Base-by-base conservation (phyloP, 2,888 invertebrate species). In the Dryococelus australis region DNA sequence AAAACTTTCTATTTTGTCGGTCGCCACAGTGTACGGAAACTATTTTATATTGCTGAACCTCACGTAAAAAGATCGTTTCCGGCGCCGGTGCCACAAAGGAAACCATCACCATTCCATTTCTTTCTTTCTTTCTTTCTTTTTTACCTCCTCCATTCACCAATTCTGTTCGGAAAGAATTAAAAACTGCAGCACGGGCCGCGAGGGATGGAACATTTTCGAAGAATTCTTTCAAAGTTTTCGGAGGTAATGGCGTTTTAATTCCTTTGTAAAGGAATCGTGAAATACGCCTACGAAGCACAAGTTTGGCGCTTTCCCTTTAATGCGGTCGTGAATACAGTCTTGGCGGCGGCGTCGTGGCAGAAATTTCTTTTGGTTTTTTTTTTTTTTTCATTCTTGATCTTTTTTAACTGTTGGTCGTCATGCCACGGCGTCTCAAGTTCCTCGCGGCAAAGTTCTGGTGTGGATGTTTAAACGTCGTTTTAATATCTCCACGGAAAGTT, bases 81-180 rank as follows among this genome's bases (percentile, higher is more conserved):
- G 65, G n/a, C 20, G 65, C 20, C 65, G 16, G 65, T n/a, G 10
- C n/a, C 65, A 20, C 65, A 65, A n/a, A 8, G 65, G 65, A 65
- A 65, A 24, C 2, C 65, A n/a, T 65, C 20, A 9, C n/a, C 65
- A 3, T 65, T 65, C 24, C n/a, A 65, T 3, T 65, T 20, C 8
- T 12, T 20, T n/a, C 8, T 65, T 20, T 65, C 6, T 65, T 65
- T 65, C 2, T n/a, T n/a, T n/a, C n/a, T n/a, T n/a, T n/a, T n/a
- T n/a, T n/a, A n/a, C n/a, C n/a, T 51, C 20, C 20, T 65, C 24
- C n/a, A 65, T n/a, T 3, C 65, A 12, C 24, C 20, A 65, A 65
- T 65, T 24, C 65, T 65, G 65, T 65, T 65, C 65, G 65, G 65
- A 65, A 65, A 65, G 65, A 65, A 65, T 65, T 65, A 65, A 65